These are phyloP conservation scores for Phoxinus phoxinus DNA, from an alignment of 2,113 vertebrate species.

Conservation along the genomic window DNA sequence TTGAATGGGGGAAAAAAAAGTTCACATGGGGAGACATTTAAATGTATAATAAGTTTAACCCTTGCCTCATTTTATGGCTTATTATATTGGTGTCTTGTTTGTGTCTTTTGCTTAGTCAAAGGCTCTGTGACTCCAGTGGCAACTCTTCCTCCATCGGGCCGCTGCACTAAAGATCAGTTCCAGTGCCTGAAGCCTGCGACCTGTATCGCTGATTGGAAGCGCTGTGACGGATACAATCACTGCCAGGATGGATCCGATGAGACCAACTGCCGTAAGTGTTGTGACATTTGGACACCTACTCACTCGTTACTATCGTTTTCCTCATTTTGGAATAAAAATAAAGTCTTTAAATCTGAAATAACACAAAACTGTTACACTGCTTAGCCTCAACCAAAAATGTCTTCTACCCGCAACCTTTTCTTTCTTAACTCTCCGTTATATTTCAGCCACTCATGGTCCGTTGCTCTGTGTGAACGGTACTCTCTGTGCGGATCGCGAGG, in stretches of 20 bases:
- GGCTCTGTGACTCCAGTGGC: constrained; percentile 68
- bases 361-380: background rate
- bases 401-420: background rate
- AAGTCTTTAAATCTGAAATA: background rate
- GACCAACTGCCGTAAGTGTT: constrained; percentile 86
- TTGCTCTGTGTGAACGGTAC: constrained; percentile 80
- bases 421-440: background rate
- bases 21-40: no score
- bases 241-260: constrained; percentile 90
- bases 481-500: constrained; percentile 87
- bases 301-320: background rate
- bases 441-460: constrained; percentile 85
- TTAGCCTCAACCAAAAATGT: background rate
- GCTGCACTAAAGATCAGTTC: constrained; percentile 85
- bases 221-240: constrained; percentile 84
- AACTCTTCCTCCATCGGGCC: constrained; percentile 68
- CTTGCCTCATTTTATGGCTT: background rate
- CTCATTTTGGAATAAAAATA: no score
- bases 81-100: background rate
- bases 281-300: no score
- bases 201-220: constrained; percentile 94
- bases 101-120: constrained; percentile 56
- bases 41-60: background rate
- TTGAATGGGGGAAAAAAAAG: background rate
- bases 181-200: constrained; percentile 80